phyloP scores from a whole-genome alignment of 2,113 vertebrate species.

The Oncorhynchus clarkii region DNA sequence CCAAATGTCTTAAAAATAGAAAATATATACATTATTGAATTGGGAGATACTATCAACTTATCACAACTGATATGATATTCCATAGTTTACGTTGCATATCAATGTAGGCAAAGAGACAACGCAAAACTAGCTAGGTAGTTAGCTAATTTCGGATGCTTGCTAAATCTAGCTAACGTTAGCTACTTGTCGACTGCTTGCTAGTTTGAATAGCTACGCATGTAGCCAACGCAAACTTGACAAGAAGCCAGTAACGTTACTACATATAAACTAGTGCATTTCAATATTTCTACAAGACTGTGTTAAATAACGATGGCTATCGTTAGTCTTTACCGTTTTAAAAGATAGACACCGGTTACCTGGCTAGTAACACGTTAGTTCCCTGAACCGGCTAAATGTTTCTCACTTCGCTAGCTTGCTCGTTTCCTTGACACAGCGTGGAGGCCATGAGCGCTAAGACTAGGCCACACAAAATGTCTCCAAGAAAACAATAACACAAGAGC shows the following conservation, averaged over 20 bases:
- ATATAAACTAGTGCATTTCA: too few species aligned
- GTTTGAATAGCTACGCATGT: background rate
- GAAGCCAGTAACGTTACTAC: too few species aligned
- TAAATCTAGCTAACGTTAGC: background rate
- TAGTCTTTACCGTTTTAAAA: too few species aligned
- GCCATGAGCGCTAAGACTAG: constrained; percentile 67
- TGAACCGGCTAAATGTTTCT: background rate
- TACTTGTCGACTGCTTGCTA: background rate
- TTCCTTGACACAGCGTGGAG: constrained; percentile 60
- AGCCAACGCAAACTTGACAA: background rate
- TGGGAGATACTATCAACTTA: too few species aligned
- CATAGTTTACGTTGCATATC: too few species aligned
- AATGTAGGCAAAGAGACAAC: too few species aligned
- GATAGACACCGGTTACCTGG: background rate
- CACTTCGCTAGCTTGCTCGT: constrained; percentile 42
- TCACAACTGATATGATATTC: too few species aligned
- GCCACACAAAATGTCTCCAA: constrained; percentile 68
- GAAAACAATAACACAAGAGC: constrained; percentile 65
- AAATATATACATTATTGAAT: too few species aligned
- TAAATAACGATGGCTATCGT: too few species aligned
- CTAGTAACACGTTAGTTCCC: background rate
- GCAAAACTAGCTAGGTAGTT: background rate
- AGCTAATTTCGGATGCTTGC: too few species aligned
- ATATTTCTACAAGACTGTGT: too few species aligned
- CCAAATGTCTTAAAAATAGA: too few species aligned